Conservation (phyloP, 1,140 invertebrate genomes). For the Hesperophylax magnus region DNA sequence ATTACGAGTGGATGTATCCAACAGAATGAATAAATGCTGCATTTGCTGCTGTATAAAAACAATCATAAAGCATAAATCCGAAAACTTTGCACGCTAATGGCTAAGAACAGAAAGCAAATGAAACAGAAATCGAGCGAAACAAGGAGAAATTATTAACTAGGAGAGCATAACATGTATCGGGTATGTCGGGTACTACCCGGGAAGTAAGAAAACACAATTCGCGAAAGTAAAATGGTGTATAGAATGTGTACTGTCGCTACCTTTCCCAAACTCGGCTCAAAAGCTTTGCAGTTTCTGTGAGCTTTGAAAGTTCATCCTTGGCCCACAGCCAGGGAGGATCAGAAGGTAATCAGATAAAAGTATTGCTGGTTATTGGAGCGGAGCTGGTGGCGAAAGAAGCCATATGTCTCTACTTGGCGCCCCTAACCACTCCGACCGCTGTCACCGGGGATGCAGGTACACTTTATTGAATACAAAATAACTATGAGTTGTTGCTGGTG, state of each 20-base stretch:
- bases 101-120: too few species aligned
- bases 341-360: slow-evolving; percentile 44
- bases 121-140: too few species aligned
- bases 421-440: neutral
- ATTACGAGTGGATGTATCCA: too few species aligned
- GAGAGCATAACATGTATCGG: too few species aligned
- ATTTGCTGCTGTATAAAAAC: too few species aligned
- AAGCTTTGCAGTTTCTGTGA: slow-evolving; percentile 1
- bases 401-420: slow-evolving; percentile 12
- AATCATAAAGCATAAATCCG: too few species aligned
- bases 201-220: neutral
- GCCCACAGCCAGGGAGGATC: slow-evolving; percentile 12
- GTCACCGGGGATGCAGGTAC: neutral
- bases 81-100: too few species aligned
- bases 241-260: neutral
- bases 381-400: slow-evolving; percentile 15
- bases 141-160: too few species aligned
- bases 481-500: too few species aligned
- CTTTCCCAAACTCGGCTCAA: slow-evolving; percentile 2
- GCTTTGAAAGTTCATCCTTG: neutral
- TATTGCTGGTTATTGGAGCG: slow-evolving; percentile 1
- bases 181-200: neutral
- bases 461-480: too few species aligned
- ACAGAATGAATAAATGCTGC: too few species aligned
- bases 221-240: neutral